Base-by-base conservation (phyloP, 1,140 invertebrate species). In the Drosophila miranda region DNA sequence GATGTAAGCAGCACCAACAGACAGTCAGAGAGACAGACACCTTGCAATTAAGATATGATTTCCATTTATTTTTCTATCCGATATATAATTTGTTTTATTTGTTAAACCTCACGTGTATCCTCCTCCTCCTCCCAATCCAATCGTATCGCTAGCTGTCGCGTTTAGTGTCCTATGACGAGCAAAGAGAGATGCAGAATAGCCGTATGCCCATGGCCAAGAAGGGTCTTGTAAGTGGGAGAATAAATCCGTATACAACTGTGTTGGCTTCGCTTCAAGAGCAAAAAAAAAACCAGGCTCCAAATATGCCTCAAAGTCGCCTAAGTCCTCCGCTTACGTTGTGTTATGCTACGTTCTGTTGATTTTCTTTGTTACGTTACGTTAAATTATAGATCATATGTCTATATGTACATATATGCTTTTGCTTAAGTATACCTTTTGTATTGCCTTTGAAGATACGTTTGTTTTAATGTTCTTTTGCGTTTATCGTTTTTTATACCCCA, bases 1-100 rank as follows among this genome's bases (percentile, higher is more conserved):
- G 34, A 92, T 90, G 94, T 94, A 93, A 94, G 94, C 61, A 49
- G 66, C 66, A 69, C 66, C 41, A 8, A 43, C 23, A 26, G 23
- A 26, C 23, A 26, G 23, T 19, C 19, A 68, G 43, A 3, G 9
- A 13, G 11, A 13, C 30, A 34, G 2, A 38, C 11, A 9, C 34
- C 11, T 55, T 23, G 34, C 14, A 49, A 51, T 26, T 68, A 34
- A 68, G 23, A 8, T 55, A 2, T 14, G 11, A 11, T 34, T 45
- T 50, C 21, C 16, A 50, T 34, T 56, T 6, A 48, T 26, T 64
- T 2, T 30, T 30, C 28, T 46, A 19, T 23, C n/a, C 3, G 6
- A 28, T 70, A 30, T 68, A 54, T 50, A 43, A 68, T 59, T 64
- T 60, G 19, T 67, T 76, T 62, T 69, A 55, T 63, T 58, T 61